phyloP scores from a whole-genome alignment of 2,113 vertebrate species.

The Rhegmatorhina hoffmannsi region DNA sequence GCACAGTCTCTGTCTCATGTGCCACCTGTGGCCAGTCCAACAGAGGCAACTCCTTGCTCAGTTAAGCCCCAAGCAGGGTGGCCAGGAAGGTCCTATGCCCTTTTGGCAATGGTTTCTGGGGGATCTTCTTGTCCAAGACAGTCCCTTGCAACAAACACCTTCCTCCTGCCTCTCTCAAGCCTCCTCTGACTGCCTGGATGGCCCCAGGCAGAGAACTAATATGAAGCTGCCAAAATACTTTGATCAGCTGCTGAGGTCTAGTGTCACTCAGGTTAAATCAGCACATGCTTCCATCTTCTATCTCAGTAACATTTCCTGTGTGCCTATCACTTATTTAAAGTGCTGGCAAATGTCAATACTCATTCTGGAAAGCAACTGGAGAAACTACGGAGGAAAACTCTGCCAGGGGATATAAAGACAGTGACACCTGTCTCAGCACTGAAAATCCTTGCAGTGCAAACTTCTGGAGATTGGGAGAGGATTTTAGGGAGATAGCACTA shows the following conservation, averaged over 20 bases:
- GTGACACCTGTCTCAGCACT: background rate
- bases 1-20: background rate
- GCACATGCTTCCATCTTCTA: background rate
- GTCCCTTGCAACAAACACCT: background rate
- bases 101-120: background rate
- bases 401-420: background rate
- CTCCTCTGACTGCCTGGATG: background rate
- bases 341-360: background rate
- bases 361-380: background rate
- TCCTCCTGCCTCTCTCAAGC: background rate
- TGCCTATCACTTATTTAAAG: background rate
- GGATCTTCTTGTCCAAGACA: background rate
- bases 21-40: background rate
- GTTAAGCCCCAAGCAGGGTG: rapidly evolving
- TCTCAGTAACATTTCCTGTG: background rate
- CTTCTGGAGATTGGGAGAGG: background rate
- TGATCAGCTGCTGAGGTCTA: conserved; percentile 6
- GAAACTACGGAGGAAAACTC: background rate
- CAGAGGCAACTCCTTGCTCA: background rate
- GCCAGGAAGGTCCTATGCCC: background rate
- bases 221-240: background rate
- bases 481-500: background rate
- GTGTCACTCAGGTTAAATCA: conserved; percentile 6
- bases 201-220: background rate
- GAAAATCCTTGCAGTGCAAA: background rate